These are phyloP conservation scores for Copsychus sechellarum DNA, from an alignment of 2,113 vertebrate species.

Conservation along the genomic window DNA sequence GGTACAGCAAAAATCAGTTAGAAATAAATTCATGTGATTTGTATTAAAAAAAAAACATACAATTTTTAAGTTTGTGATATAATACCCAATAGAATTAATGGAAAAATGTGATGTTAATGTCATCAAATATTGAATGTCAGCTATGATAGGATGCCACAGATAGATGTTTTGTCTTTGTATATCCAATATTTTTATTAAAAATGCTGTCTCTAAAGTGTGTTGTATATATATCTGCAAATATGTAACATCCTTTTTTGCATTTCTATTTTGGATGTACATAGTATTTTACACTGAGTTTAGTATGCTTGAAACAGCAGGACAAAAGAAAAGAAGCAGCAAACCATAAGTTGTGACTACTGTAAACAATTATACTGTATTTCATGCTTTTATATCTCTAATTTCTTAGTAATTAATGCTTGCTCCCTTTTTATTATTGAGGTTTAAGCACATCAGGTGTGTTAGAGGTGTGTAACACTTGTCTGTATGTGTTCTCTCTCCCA, in stretches of 20 bases:
- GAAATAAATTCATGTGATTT: background rate
- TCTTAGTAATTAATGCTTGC: background rate
- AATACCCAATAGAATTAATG: background rate
- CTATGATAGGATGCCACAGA: background rate
- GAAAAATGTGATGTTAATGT: background rate
- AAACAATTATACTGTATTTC: background rate
- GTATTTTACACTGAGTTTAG: background rate
- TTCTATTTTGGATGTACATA: background rate
- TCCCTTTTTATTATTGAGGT: background rate
- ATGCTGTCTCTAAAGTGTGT: background rate
- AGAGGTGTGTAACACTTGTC: background rate
- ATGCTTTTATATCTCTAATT: background rate
- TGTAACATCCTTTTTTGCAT: background rate
- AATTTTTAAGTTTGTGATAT: background rate
- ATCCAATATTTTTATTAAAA: background rate
- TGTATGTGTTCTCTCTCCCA: background rate
- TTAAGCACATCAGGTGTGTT: background rate
- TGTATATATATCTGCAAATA: background rate
- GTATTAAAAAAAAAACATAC: background rate
- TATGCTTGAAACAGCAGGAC: background rate
- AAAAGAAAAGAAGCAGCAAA: background rate
- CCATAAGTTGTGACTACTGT: accelerated
- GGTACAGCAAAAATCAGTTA: background rate
- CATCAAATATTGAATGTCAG: background rate
- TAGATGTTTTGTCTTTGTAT: background rate